phyloP scores from a whole-genome alignment of 2,113 vertebrate species.

The Odocoileus hemionus region DNA sequence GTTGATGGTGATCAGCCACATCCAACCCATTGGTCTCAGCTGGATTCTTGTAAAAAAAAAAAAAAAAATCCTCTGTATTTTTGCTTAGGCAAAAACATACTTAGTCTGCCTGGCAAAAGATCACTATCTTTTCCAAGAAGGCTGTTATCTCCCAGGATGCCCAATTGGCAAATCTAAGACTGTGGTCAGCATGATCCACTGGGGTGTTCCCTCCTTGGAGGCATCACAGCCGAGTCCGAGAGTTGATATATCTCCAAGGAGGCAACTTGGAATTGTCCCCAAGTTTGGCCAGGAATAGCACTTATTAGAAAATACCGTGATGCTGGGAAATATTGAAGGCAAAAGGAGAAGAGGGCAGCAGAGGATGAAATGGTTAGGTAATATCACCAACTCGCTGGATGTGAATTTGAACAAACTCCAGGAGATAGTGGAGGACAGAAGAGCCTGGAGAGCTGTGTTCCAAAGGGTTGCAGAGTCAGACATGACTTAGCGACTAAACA shows the following conservation, averaged over 20 bases:
- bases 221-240: rapidly evolving
- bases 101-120: neutral
- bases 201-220: rapidly evolving
- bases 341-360: neutral
- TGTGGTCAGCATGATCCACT: neutral
- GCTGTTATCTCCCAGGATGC: neutral
- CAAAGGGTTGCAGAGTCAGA: neutral
- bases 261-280: neutral
- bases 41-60: neutral
- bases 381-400: neutral
- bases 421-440: neutral
- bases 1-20: neutral
- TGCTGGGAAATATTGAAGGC: neutral
- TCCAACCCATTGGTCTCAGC: neutral
- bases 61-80: neutral
- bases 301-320: neutral
- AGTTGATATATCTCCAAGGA: rapidly evolving
- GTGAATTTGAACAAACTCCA: neutral
- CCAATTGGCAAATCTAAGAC: neutral
- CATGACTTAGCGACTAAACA: neutral
- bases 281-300: too few species aligned
- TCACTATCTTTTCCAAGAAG: neutral
- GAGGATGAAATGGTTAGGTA: neutral
- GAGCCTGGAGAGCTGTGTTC: neutral
- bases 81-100: neutral